A percentile compares a stretch with the other conserved stretches of the same genome.
Evolutionary conservation across 2,888 invertebrate species (phyloP).

Genomic region (Dicycla oo): DNA sequence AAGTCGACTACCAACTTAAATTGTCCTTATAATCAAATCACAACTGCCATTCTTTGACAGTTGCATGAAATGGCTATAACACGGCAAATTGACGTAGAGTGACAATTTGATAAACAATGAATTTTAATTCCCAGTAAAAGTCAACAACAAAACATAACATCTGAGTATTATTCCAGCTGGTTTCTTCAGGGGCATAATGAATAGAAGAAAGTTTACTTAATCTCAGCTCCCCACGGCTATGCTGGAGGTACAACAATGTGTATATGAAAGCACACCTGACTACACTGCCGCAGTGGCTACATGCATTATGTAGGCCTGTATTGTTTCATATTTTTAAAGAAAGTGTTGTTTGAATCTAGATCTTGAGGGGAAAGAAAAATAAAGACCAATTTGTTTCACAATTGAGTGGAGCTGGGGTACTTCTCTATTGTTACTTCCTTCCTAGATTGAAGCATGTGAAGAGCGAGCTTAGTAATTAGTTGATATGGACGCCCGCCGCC

Average conservation of each 20-base stretch:
- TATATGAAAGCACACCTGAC: conserved; percentile 49
- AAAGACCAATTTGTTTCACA: conserved; percentile 11
- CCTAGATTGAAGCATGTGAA: background rate
- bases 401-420: background rate
- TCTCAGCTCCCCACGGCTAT: conserved; percentile 62
- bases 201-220: conserved; percentile 71
- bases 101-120: background rate
- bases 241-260: conserved; percentile 47
- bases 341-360: conserved; percentile 33
- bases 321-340: conserved; percentile 45
- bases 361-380: conserved; percentile 18
- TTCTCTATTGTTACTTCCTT: conserved; percentile 2
- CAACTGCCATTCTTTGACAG: background rate
- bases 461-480: background rate
- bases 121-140: conserved; percentile 6
- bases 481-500: background rate
- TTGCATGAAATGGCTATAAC: background rate
- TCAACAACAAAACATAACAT: conserved; percentile 24
- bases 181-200: conserved; percentile 70
- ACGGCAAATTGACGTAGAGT: background rate
- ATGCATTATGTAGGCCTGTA: conserved; percentile 32
- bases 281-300: conserved; percentile 33
- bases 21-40: background rate
- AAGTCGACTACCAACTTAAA: background rate
- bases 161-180: conserved; percentile 68